Base-by-base conservation (phyloP, 2,797 vertebrate genomes). In the Busarellus nigricollis region DNA sequence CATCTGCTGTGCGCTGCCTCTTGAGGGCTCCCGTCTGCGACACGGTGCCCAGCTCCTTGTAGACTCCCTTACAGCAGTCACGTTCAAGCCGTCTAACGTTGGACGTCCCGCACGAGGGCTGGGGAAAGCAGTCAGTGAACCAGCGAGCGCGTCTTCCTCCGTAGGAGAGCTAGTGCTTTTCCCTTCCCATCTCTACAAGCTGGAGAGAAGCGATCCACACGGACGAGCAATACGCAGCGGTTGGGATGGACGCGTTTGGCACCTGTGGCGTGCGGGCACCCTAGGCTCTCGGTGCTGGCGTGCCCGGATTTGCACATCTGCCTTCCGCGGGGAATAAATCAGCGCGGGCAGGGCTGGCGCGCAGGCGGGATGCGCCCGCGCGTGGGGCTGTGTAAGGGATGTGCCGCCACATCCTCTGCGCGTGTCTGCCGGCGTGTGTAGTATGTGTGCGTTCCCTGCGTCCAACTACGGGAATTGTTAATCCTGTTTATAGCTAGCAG, bases 401-500 rank as follows among this genome's bases (percentile, higher is more conserved):
- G 28, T 20, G 70, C 67, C 3, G 3, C 50, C 20, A 63, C 22
- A 5, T 83, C 86, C 73, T 57, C 82, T 14, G 66, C 31, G 38
- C 28, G 24, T 15, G 69, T 83, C 83, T 90, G 55, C 69, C 87
- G 82, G 76, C 9, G 4, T 83, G 80, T 44, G 55, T n/a, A 89
- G 89, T 59, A 20, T n/a, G 73, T 88, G 13, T 15, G 29, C 71
- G 15, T 72, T 85, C 89, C 61, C 26, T 65, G 52, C 49, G 3
- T 94, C 97, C 91, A 50, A 96, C 95, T 74, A 93, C 1, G 17
- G 94, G 94, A 91, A 90, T 90, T 97, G 95, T 97, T 98, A 98
- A 97, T 98, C 97, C 97, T 96, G 83, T 96, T 98, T 91, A 86
- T 97, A 93, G 97, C 97, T 88, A 89, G 95, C 89, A 97, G 97